Evolutionary conservation across 2,888 invertebrate genomes (phyloP).

Genomic region (Noctua janthina): DNA sequence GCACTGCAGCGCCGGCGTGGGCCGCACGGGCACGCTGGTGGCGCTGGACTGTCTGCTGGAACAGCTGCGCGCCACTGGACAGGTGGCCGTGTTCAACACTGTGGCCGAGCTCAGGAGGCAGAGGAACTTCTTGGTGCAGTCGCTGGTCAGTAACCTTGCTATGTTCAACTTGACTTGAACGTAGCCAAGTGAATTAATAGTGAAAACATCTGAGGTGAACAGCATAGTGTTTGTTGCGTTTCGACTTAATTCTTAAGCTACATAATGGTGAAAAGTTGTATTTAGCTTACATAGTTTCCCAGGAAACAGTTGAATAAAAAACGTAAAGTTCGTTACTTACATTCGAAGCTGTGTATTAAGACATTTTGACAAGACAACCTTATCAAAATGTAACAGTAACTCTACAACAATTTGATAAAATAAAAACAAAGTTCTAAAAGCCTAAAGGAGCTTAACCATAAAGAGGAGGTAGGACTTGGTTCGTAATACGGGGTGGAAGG

Average conservation of each 20-base stretch:
- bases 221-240: background rate
- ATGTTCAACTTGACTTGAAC: background rate
- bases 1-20: conserved; percentile 98
- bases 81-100: conserved; percentile 97
- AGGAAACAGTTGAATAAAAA: background rate
- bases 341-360: background rate
- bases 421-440: no score
- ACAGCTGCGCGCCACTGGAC: conserved; percentile 95
- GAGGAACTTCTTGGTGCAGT: conserved; percentile 98
- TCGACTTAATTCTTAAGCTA: background rate
- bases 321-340: background rate
- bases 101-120: conserved; percentile 97
- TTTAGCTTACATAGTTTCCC: background rate
- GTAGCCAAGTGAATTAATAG: background rate
- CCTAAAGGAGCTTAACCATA: no score
- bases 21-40: conserved; percentile 98
- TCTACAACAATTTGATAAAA: no score
- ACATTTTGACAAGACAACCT: background rate
- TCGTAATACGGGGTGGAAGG: background rate
- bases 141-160: conserved; percentile 80
- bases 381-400: background rate
- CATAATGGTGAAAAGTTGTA: background rate
- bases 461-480: background rate
- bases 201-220: background rate
- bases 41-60: conserved; percentile 97